Percentiles rank a stretch among this genome's conserved stretches.
These are phyloP conservation scores for Camptogramma bilineatum DNA, from an alignment of 2,888 invertebrate species.

Conservation along the genomic window DNA sequence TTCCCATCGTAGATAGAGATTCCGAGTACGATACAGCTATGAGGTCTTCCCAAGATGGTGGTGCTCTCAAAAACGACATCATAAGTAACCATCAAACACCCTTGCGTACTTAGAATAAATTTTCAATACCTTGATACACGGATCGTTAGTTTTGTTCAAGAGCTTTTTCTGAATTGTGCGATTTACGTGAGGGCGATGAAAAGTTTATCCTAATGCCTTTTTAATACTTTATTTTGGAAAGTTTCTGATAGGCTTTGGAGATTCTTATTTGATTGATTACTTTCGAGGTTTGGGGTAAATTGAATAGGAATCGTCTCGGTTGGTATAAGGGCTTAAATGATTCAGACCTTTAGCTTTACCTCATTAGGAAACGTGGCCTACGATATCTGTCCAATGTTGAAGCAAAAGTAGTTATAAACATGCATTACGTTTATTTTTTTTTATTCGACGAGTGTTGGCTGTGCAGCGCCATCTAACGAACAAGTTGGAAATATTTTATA, in stretches of 20 bases:
- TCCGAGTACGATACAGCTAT: conserved; percentile 21
- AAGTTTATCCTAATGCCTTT: conserved; percentile 72
- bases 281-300: conserved; percentile 39
- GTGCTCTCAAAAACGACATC: conserved; percentile 63
- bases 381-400: too few relatives aligned
- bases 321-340: not conserved
- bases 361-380: not conserved
- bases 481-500: too few relatives aligned
- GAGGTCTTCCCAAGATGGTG: conserved; percentile 57
- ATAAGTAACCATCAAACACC: conserved; percentile 78
- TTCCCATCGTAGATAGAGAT: conserved; percentile 30
- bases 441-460: too few relatives aligned
- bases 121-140: conserved; percentile 76
- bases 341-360: not conserved
- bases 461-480: too few relatives aligned
- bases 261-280: conserved; percentile 60
- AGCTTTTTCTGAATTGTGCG: conserved; percentile 61
- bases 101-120: conserved; percentile 81
- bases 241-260: conserved; percentile 44
- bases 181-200: conserved; percentile 55
- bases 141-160: conserved; percentile 78
- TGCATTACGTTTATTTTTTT: too few relatives aligned
- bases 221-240: conserved; percentile 72
- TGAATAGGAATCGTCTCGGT: not conserved
- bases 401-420: too few relatives aligned